Conservation (phyloP, 2,797 vertebrate genomes). For the Simalia tracyae region DNA sequence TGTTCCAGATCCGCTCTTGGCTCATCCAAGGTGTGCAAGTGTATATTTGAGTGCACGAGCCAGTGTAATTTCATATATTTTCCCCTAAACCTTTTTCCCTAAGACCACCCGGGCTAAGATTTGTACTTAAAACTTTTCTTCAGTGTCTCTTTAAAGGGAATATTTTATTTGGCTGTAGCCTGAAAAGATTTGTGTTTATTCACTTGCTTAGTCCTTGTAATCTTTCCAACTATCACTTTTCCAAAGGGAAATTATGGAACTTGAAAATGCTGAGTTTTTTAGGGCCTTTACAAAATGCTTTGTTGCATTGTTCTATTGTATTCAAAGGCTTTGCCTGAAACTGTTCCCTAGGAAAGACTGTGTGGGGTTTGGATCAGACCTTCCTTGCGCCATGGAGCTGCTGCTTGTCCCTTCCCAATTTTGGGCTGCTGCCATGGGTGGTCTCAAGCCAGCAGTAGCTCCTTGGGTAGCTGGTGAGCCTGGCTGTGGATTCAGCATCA, state of each 20-base stretch:
- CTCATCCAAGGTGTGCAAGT: slow-evolving; percentile 21
- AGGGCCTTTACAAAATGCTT: neutral
- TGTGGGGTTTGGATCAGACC: neutral
- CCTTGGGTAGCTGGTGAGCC: neutral
- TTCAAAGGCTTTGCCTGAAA: too few species aligned
- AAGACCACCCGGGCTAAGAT: neutral
- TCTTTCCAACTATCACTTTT: neutral
- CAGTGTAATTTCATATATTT: neutral
- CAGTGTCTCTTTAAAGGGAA: neutral
- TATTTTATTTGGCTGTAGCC: neutral
- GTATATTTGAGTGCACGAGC: neutral
- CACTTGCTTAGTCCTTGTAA: neutral
- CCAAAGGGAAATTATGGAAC: neutral
- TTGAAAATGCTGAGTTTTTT: neutral
- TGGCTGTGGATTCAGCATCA: neutral
- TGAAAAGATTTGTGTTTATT: neutral
- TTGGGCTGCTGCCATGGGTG: neutral
- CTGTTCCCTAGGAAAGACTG: too few species aligned
- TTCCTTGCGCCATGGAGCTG: neutral
- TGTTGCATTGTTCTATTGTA: too few species aligned
- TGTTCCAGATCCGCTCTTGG: slow-evolving; percentile 4
- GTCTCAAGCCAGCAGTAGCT: neutral
- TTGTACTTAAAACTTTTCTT: neutral
- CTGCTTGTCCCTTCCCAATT: neutral
- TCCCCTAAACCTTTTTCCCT: neutral